Percentiles rank a stretch among this genome's conserved stretches.
Evolutionary conservation across 2,797 vertebrate species (phyloP).

Genomic region (Takifugu rubripes): DNA sequence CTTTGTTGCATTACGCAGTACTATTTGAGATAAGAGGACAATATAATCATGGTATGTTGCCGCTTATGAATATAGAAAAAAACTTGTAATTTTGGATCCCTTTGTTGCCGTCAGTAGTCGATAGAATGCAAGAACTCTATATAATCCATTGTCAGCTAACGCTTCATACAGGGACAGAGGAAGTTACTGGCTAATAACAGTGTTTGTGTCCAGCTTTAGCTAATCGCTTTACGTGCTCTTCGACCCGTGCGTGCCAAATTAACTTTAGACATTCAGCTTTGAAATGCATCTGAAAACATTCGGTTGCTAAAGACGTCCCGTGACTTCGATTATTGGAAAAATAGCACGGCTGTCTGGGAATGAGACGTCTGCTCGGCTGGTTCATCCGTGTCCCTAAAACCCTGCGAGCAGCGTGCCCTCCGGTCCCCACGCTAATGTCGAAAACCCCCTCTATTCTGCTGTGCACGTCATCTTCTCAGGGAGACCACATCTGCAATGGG

Average conservation of each 20-base stretch:
- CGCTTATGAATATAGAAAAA: background rate
- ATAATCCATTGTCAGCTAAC: constrained; percentile 35
- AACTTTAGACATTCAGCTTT: no score
- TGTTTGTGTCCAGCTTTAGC: background rate
- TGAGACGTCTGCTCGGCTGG: constrained; percentile 44
- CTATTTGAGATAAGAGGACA: constrained; percentile 8
- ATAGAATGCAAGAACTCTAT: background rate
- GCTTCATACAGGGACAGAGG: constrained; percentile 19
- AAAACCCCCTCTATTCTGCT: constrained; percentile 3
- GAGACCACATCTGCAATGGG: constrained; percentile 62
- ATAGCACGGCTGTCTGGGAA: constrained; percentile 4
- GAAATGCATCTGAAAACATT: no score
- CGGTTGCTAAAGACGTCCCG: no score
- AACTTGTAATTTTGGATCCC: background rate
- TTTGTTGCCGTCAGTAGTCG: background rate
- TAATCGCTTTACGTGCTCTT: background rate
- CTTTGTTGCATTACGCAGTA: constrained; percentile 7
- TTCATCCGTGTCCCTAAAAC: constrained; percentile 19
- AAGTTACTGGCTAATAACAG: constrained; percentile 26
- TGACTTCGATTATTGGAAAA: background rate
- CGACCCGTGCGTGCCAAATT: no score
- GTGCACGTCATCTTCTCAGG: constrained; percentile 53
- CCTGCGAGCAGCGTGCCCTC: constrained; percentile 9
- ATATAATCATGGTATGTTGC: constrained; percentile 65
- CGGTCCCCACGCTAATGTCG: background rate